phyloP scores from a whole-genome alignment of 2,888 invertebrate species.

The Drosophila lutescens region DNA sequence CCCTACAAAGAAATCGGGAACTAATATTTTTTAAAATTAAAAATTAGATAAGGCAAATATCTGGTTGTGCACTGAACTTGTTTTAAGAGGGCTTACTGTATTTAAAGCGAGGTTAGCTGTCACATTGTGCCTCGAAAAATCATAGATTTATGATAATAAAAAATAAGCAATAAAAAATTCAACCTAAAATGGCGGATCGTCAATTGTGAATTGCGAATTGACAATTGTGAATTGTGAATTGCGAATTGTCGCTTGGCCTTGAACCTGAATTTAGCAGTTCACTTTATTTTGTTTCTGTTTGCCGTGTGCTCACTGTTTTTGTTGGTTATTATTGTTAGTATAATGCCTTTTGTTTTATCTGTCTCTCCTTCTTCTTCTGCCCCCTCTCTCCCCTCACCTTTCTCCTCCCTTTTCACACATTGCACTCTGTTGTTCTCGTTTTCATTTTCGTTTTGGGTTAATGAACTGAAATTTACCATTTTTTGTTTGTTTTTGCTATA shows the following conservation, averaged over 20 bases:
- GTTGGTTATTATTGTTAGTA: slow-evolving; percentile 45
- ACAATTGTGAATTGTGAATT: slow-evolving; percentile 15
- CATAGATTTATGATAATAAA: slow-evolving; percentile 9
- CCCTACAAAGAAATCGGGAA: too few relatives aligned
- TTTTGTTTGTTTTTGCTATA: slow-evolving; percentile 14
- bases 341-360: slow-evolving; percentile 49
- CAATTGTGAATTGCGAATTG: slow-evolving; percentile 23
- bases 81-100: not conserved
- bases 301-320: slow-evolving; percentile 35
- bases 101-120: not conserved
- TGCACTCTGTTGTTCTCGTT: slow-evolving; percentile 25
- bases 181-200: slow-evolving; percentile 19
- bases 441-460: slow-evolving; percentile 56
- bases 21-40: too few relatives aligned
- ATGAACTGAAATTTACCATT: slow-evolving; percentile 50
- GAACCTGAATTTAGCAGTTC: slow-evolving; percentile 71
- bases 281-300: slow-evolving; percentile 46
- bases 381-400: not conserved
- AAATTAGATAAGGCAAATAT: too few relatives aligned
- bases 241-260: slow-evolving; percentile 55
- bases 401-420: slow-evolving; percentile 19
- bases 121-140: not conserved
- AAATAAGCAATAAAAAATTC: not conserved
- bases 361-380: not conserved
- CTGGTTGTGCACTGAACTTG: not conserved